Base-by-base conservation (phyloP, 2,888 invertebrate genomes). In the Acronicta leporina region DNA sequence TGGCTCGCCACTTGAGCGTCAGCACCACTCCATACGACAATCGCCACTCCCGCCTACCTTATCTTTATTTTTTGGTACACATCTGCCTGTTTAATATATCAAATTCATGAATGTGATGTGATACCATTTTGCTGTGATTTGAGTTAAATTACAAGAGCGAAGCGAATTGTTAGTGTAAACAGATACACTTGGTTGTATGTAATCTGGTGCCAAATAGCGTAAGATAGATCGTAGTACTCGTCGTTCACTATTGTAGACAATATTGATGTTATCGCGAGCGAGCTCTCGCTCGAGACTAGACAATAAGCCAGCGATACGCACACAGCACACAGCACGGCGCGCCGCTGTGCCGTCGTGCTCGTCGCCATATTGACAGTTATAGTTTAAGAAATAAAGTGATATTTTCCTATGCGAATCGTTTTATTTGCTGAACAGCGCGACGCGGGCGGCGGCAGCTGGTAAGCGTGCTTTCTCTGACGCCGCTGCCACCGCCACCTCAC, bases 371-470 rank as follows among this genome's bases (percentile, higher is more conserved):
- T 78, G 77, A 74, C 70, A 75, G 68, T 79, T 80, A 82, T 60
- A 75, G 60, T 80, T 77, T 72, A 84, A 85, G 82, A 82, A 89
- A 88, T 89, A 89, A 89, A 88, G 85, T 86, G 86, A 84, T 89
- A 89, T 89, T 89, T 89, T 89, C 86, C 47, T 82, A 85, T n/a
- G 14, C 0, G 42, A 27, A 16, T 50, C 68, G 52, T 74, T 61
- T 77, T 67, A 80, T 68, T 67, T 27, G 27, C 3, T 7, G 6
- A 27, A 27, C 27, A 27, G 5, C 27, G 27, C 27, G 6, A 5
- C 25, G 25, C 25, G 4, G 25, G 27, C 27, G 5, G 27, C 27
- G 27, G 20, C 20, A 20, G n/a, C n/a, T n/a, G n/a, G n/a, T n/a
- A n/a, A n/a, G 20, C 20, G 20, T 20, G 20, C 20, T n/a, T n/a